Percentiles rank a stretch among this genome's conserved stretches.
Evolutionary conservation across 2,888 invertebrate species (phyloP).

Genomic region (Cerceris rybyensis): DNA sequence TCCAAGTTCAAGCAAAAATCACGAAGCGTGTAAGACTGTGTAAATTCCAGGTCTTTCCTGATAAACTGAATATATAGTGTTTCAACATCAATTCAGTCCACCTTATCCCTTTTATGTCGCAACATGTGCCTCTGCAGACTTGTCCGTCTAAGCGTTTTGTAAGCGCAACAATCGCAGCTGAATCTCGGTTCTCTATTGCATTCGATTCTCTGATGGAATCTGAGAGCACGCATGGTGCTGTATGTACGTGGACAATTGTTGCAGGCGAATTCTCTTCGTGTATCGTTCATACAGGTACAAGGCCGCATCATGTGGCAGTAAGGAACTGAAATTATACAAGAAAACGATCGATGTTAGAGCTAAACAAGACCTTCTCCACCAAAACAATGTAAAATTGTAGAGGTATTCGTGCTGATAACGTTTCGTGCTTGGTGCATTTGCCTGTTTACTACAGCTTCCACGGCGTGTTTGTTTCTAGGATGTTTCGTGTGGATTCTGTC

Average conservation of each 20-base stretch:
- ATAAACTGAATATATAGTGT: background rate
- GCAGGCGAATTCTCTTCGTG: constrained; percentile 55
- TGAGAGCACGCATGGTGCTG: constrained; percentile 64
- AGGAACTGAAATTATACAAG: constrained; percentile 36
- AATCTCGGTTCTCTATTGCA: constrained; percentile 69
- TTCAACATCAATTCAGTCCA: background rate
- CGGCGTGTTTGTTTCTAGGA: too few species aligned
- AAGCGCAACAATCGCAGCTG: constrained; percentile 67
- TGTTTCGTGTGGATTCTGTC: too few species aligned
- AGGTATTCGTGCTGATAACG: constrained; percentile 10
- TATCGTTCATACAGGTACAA: constrained; percentile 25
- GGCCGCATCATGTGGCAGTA: constrained; percentile 1
- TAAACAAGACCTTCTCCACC: background rate
- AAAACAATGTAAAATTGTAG: background rate
- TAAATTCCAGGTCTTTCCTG: background rate
- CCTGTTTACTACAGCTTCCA: too few species aligned
- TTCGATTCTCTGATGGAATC: constrained; percentile 70
- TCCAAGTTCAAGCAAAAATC: too few species aligned
- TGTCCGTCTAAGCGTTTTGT: constrained; percentile 65
- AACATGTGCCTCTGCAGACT: constrained; percentile 68
- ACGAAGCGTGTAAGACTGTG: background rate
- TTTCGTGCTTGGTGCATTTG: constrained; percentile 3
- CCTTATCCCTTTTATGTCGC: constrained; percentile 43
- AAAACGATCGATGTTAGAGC: constrained; percentile 12
- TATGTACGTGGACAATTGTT: constrained; percentile 65